phyloP scores from a whole-genome alignment of 2,113 vertebrate genomes.

The Alces alces region DNA sequence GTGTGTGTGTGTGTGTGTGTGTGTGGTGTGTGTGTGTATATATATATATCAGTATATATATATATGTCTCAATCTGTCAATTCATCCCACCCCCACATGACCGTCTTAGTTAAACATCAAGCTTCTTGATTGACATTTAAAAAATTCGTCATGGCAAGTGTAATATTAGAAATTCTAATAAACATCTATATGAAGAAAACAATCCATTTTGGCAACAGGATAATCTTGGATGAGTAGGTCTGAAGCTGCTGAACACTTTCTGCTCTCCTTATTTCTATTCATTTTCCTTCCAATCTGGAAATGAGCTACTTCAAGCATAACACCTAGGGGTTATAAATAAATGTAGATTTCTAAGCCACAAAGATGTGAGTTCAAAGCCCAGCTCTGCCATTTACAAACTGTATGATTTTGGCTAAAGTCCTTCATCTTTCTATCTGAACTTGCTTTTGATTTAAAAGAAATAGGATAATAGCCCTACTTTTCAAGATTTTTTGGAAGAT shows the following conservation, averaged over 20 bases:
- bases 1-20: not conserved
- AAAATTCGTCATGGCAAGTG: not conserved
- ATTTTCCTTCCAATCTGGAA: not conserved
- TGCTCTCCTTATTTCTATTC: not conserved
- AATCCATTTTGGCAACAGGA: slow-evolving; percentile 1
- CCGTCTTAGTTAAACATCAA: not conserved
- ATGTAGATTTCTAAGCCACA: not conserved
- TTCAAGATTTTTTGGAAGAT: not conserved
- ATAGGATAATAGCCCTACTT: not conserved
- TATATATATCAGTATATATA: not conserved
- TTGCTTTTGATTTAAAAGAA: not conserved
- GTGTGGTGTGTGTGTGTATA: not conserved
- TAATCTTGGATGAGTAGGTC: not conserved
- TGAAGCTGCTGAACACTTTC: not conserved
- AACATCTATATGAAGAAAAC: not conserved
- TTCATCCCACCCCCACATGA: not conserved
- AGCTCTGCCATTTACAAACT: not conserved
- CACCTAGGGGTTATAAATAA: not conserved
- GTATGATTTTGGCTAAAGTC: not conserved
- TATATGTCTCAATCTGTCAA: not conserved
- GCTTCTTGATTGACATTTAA: not conserved
- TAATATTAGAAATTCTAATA: not conserved
- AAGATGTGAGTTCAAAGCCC: not conserved
- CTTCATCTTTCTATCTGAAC: not conserved
- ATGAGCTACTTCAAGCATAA: not conserved